Evolutionary conservation across 2,797 vertebrate genomes (phyloP).

Genomic region (Eulemur rubriventer): DNA sequence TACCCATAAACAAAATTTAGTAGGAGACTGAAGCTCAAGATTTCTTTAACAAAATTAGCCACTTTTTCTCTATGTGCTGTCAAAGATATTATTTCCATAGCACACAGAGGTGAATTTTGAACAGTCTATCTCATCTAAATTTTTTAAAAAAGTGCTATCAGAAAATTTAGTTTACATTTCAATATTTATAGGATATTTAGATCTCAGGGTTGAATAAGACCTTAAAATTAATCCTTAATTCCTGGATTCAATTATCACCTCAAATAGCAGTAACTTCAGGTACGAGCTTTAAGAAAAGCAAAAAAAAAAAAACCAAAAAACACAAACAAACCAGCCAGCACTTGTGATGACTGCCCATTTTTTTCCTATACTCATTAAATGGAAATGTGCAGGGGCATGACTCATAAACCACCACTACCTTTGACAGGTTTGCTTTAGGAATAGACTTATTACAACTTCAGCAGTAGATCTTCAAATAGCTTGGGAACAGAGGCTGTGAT

Average conservation of each 20-base stretch:
- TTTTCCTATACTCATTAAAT: not conserved
- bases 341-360: not conserved
- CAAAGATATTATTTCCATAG: not conserved
- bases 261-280: not conserved
- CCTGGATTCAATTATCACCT: not conserved
- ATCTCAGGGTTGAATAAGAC: not conserved
- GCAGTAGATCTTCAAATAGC: not conserved
- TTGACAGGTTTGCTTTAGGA: not conserved
- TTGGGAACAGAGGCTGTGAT: conserved; percentile 27
- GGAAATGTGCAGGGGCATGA: not conserved
- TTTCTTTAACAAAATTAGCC: not conserved
- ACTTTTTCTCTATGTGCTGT: not conserved
- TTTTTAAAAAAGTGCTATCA: not conserved
- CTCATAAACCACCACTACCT: not conserved
- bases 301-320: not conserved
- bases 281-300: not conserved
- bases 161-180: not conserved
- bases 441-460: not conserved
- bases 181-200: not conserved
- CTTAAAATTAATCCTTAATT: not conserved
- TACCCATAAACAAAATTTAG: not conserved
- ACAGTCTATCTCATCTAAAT: not conserved
- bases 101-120: not conserved
- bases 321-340: not conserved
- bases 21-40: not conserved